phyloP scores from a whole-genome alignment of 2,888 invertebrate genomes.

The Cyaniris semiargus region DNA sequence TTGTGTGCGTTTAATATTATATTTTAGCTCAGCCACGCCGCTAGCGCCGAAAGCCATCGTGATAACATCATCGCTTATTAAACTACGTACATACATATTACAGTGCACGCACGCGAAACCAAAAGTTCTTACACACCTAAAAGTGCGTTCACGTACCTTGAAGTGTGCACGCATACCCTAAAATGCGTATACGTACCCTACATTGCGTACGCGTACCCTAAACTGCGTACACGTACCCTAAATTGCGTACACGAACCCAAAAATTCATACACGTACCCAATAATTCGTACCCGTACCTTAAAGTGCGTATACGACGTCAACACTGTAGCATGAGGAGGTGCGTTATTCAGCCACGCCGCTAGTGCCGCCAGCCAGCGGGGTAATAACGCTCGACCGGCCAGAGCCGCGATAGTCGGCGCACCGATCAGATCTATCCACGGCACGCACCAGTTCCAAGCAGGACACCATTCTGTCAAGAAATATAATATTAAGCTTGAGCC shows the following conservation, averaged over 20 bases:
- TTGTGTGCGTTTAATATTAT: too few species aligned
- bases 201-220: neutral
- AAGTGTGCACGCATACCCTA: neutral
- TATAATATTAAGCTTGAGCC: too few species aligned
- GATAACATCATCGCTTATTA: too few species aligned
- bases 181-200: neutral
- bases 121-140: too few species aligned
- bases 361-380: conserved; percentile 94
- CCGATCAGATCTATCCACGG: conserved; percentile 95
- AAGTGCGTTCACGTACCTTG: too few species aligned
- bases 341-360: conserved; percentile 94
- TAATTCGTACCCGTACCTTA: conserved; percentile 47
- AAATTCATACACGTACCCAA: neutral
- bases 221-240: neutral
- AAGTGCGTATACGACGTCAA: conserved; percentile 79
- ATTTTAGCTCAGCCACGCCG: too few species aligned
- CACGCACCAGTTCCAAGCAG: conserved; percentile 97
- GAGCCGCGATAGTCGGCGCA: conserved; percentile 85
- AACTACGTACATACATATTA: too few species aligned
- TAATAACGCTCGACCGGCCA: conserved; percentile 94
- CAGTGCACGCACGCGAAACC: too few species aligned
- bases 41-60: too few species aligned
- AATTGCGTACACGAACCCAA: neutral
- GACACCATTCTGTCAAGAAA: conserved; percentile 26
- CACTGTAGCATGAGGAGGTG: conserved; percentile 94